Conservation (phyloP, 2,797 vertebrate species). For the Chelon auratus region DNA sequence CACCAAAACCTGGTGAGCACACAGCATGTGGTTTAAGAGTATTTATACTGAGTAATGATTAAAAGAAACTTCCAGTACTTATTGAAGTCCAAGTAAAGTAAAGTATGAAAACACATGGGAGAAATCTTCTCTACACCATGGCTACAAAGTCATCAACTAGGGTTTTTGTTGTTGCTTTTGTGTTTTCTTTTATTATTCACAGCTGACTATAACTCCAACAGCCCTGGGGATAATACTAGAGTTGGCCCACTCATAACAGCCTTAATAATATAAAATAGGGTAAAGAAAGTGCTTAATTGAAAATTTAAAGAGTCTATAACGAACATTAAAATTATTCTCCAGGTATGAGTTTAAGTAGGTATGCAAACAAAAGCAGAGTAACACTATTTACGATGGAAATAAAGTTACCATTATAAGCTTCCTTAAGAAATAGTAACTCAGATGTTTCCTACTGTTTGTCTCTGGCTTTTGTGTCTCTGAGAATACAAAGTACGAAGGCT, state of each 20-base stretch:
- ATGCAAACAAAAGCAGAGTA: conserved; percentile 5
- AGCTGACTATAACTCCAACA: neutral
- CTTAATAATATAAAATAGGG: no score
- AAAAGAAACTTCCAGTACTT: neutral
- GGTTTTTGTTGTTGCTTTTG: neutral
- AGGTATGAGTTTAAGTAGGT: neutral
- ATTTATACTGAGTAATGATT: neutral
- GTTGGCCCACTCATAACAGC: no score
- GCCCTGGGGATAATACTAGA: neutral
- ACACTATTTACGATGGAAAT: neutral
- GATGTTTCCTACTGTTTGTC: neutral
- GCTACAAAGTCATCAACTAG: neutral
- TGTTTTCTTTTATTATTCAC: neutral
- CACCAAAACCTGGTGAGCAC: conserved; percentile 80
- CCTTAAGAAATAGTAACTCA: neutral
- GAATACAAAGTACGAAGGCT: conserved; percentile 14
- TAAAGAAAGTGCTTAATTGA: no score
- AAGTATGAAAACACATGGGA: neutral
- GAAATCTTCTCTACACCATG: neutral
- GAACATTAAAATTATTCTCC: neutral
- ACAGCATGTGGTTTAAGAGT: conserved; percentile 35
- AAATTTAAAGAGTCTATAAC: neutral
- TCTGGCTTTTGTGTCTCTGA: conserved; percentile 10
- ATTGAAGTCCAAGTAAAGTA: neutral
- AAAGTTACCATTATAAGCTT: neutral